phyloP scores from a whole-genome alignment of 2,113 vertebrate genomes.

The Pelmatolapia mariae region DNA sequence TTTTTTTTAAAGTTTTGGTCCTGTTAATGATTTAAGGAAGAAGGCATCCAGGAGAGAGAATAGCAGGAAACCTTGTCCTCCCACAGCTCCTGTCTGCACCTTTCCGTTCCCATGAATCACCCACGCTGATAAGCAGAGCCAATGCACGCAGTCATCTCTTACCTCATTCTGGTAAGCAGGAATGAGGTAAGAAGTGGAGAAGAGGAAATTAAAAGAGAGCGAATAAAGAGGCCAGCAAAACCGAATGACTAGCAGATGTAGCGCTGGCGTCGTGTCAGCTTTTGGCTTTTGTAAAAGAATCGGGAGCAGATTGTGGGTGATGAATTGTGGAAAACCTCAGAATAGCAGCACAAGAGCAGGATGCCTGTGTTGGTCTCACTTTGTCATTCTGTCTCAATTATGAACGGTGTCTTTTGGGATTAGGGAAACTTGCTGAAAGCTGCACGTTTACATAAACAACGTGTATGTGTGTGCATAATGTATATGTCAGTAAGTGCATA shows the following conservation, averaged over 20 bases:
- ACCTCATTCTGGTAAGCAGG: constrained; percentile 39
- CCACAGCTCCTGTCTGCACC: constrained; percentile 43
- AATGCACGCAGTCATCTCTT: constrained; percentile 15
- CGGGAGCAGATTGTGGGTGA: not conserved
- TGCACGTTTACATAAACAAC: constrained; percentile 1
- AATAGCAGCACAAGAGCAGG: not conserved
- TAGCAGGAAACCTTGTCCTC: constrained; percentile 63
- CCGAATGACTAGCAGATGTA: constrained; percentile 51
- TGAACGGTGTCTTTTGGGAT: constrained; percentile 22
- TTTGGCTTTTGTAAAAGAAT: not conserved
- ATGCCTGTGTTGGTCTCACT: not conserved
- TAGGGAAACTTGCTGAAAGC: constrained; percentile 19
- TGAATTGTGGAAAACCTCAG: not conserved
- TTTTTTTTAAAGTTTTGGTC: not conserved
- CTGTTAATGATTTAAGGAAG: constrained; percentile 55
- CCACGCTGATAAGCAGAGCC: constrained; percentile 37
- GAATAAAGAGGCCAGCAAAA: not conserved
- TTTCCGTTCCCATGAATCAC: constrained; percentile 70
- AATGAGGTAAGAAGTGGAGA: constrained; percentile 43
- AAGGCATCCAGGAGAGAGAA: constrained; percentile 50
- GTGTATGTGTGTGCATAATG: not conserved
- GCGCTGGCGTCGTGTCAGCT: not conserved
- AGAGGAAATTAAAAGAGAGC: constrained; percentile 10
- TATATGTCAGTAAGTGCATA: not conserved
- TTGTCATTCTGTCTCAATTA: not conserved